Percentiles rank a stretch among this genome's conserved stretches.
These are phyloP conservation scores for Anguilla rostrata DNA, from an alignment of 2,113 vertebrate genomes.

Conservation along the genomic window DNA sequence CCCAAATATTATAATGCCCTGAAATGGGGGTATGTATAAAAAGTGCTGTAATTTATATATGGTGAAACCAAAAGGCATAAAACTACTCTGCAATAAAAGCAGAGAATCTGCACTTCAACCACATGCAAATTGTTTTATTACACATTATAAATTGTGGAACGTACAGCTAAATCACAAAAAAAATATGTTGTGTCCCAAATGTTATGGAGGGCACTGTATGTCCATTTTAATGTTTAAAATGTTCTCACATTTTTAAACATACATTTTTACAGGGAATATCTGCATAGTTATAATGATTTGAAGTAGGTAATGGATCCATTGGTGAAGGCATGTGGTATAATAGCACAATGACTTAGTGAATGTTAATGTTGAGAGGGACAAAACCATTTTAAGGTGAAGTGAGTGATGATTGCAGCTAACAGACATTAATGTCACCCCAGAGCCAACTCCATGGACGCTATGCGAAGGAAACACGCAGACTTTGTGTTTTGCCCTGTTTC, in stretches of 20 bases:
- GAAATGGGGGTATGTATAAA: no score
- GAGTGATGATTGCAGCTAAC: not conserved
- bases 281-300: not conserved
- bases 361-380: not conserved
- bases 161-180: no score
- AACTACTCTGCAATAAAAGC: no score
- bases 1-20: no score
- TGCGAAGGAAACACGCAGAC: constrained; percentile 40
- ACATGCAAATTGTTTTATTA: no score
- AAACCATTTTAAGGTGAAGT: not conserved
- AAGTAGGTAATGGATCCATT: not conserved
- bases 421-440: constrained; percentile 18
- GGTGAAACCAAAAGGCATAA: no score
- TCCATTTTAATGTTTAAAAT: not conserved
- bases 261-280: not conserved
- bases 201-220: not conserved
- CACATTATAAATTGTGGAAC: no score
- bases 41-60: no score
- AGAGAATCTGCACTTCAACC: no score
- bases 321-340: not conserved
- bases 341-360: not conserved
- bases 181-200: not conserved
- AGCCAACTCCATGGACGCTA: constrained; percentile 24
- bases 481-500: constrained; percentile 29
- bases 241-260: not conserved